Evolutionary conservation across 1,140 invertebrate species (phyloP).

Genomic region (Diabrotica undecimpunctata): DNA sequence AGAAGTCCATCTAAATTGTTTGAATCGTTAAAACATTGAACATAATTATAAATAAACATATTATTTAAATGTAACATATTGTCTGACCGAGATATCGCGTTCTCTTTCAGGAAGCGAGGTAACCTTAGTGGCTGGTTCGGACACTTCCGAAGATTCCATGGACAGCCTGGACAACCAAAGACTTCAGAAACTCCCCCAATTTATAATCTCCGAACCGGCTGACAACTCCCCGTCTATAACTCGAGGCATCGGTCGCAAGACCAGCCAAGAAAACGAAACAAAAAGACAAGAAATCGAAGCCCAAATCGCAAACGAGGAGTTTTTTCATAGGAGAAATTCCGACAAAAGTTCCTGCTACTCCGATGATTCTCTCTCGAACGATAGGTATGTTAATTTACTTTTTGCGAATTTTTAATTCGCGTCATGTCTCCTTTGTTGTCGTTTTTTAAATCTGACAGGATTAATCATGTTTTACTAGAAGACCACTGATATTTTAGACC

Average conservation of each 20-base stretch:
- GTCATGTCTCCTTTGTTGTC: too few species aligned
- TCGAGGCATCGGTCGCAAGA: slow-evolving; percentile 68
- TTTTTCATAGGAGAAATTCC: slow-evolving; percentile 44
- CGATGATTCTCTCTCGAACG: slow-evolving; percentile 64
- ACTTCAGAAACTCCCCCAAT: slow-evolving; percentile 43
- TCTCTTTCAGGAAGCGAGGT: slow-evolving; percentile 59
- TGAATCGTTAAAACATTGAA: too few species aligned
- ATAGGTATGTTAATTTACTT: slow-evolving; percentile 37
- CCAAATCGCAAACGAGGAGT: slow-evolving; percentile 32
- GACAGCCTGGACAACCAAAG: slow-evolving; percentile 56
- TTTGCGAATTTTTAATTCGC: too few species aligned
- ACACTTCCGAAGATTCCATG: slow-evolving; percentile 59
- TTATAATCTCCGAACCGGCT: slow-evolving; percentile 56
- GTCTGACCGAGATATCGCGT: too few species aligned
- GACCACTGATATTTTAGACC: too few species aligned
- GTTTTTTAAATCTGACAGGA: too few species aligned
- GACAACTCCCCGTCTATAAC: slow-evolving; percentile 77
- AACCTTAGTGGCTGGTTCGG: slow-evolving; percentile 66
- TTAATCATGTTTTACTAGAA: too few species aligned
- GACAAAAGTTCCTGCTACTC: slow-evolving; percentile 65
- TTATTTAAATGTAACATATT: too few species aligned
- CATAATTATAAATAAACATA: too few species aligned
- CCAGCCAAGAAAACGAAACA: slow-evolving; percentile 55
- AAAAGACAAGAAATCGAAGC: slow-evolving; percentile 20
- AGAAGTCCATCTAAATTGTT: too few species aligned